Conservation (phyloP, 2,797 vertebrate genomes). For the Ibycter americanus region DNA sequence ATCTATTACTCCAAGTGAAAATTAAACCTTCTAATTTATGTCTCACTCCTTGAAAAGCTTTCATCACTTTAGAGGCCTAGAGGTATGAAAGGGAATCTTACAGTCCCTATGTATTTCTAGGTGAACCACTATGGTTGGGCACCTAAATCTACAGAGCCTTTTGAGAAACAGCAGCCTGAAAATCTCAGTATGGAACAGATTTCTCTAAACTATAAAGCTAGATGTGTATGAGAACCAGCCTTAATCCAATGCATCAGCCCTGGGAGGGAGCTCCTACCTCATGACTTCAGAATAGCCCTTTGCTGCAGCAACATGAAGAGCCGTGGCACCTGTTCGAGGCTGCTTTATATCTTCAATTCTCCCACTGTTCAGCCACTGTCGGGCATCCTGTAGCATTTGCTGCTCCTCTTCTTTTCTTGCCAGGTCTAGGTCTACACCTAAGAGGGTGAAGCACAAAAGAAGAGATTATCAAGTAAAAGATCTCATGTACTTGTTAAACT, state of each 20-base stretch:
- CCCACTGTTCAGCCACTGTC: constrained; percentile 81
- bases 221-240: not conserved
- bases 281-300: constrained; percentile 81
- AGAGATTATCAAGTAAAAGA: not conserved
- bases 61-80: not conserved
- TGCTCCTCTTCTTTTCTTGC: constrained; percentile 78
- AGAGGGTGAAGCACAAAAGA: not conserved
- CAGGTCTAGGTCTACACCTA: constrained; percentile 78
- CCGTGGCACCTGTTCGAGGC: constrained; percentile 77
- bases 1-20: not conserved
- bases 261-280: constrained; percentile 66
- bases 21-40: not conserved
- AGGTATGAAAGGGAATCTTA: not conserved
- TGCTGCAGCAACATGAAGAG: constrained; percentile 79
- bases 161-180: not conserved
- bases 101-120: not conserved
- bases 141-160: not conserved
- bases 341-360: constrained; percentile 74
- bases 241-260: not conserved
- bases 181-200: not conserved
- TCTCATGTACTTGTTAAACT: not conserved
- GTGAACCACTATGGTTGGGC: not conserved
- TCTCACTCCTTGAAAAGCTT: not conserved
- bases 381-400: constrained; percentile 79
- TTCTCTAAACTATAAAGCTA: not conserved